These are phyloP conservation scores for Pediacus dermestoides DNA, from an alignment of 2,888 invertebrate species.

Conservation along the genomic window DNA sequence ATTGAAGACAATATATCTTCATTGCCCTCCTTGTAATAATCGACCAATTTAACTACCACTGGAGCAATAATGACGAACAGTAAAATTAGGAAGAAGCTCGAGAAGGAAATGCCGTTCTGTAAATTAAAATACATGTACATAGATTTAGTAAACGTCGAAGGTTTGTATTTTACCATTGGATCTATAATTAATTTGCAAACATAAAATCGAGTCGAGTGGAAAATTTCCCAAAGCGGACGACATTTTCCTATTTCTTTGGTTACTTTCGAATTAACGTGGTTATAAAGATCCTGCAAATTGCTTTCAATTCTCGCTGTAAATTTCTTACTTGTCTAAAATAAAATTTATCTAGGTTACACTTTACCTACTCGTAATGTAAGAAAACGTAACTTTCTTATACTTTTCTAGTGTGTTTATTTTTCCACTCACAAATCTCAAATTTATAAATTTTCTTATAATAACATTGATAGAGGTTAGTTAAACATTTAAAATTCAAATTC, in stretches of 20 bases:
- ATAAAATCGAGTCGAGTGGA: slow-evolving; percentile 60
- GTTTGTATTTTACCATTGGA: slow-evolving; percentile 55
- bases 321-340: slow-evolving; percentile 29
- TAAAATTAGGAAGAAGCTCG: slow-evolving; percentile 44
- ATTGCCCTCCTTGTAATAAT: slow-evolving; percentile 38
- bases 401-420: no score
- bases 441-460: no score
- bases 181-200: slow-evolving; percentile 63
- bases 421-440: no score
- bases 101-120: slow-evolving; percentile 43
- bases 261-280: slow-evolving; percentile 61
- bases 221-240: slow-evolving; percentile 68
- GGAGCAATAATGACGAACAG: slow-evolving; percentile 45
- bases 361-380: no score
- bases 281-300: slow-evolving; percentile 56
- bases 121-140: slow-evolving; percentile 24
- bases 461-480: no score
- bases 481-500: no score
- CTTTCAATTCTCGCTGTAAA: slow-evolving; percentile 31
- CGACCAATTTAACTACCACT: slow-evolving; percentile 43
- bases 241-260: slow-evolving; percentile 66
- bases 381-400: no score
- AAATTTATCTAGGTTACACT: no score
- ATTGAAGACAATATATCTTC: slow-evolving; percentile 34
- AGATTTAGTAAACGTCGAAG: no score